Evolutionary conservation across 2,797 vertebrate genomes (phyloP).

Genomic region (Poeciliopsis presidionis): DNA sequence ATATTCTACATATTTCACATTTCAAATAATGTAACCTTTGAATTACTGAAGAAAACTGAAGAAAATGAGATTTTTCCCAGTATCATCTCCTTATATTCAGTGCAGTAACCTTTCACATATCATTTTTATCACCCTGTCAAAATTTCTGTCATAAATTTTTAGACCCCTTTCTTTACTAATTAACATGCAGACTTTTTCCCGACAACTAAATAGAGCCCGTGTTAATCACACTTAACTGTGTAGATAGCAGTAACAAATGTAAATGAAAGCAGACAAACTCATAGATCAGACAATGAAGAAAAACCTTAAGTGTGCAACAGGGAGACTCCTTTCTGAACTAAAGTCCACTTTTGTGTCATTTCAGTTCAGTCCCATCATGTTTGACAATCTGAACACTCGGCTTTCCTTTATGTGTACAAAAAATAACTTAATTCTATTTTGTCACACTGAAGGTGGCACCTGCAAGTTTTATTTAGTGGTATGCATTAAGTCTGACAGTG

Average conservation of each 20-base stretch:
- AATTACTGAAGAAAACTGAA: not conserved
- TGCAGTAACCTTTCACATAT: not conserved
- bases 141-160: not conserved
- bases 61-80: not conserved
- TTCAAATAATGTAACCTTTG: not conserved
- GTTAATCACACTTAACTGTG: not conserved
- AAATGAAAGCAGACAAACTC: not conserved
- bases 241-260: not conserved
- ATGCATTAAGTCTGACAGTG: not conserved
- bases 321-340: not conserved
- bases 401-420: not conserved
- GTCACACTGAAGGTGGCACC: not conserved
- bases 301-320: not conserved
- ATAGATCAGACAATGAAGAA: not conserved
- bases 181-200: not conserved
- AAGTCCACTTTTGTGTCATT: not conserved
- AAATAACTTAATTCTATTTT: not conserved
- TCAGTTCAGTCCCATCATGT: not conserved
- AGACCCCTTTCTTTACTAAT: not conserved
- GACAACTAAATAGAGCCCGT: not conserved
- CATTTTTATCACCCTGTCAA: not conserved
- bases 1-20: not conserved
- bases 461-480: not conserved
- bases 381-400: not conserved
- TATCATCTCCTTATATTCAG: not conserved